Base-by-base conservation (phyloP, 35 echinoderm and acorn worm genomes). In the Apostichopus japonicus region DNA sequence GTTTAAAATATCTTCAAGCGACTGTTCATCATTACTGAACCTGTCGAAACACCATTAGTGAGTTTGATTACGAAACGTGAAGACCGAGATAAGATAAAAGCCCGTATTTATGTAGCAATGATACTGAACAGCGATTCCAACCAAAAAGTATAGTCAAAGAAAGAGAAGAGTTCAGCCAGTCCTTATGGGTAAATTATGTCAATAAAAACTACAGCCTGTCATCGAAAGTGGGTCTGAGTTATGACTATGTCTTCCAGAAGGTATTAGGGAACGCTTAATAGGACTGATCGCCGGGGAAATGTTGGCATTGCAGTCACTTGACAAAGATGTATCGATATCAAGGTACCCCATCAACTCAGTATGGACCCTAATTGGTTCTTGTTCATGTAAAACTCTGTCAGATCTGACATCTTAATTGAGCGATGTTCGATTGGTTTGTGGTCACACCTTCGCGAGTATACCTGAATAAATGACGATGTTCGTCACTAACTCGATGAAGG, bases 11-110 rank as follows among this genome's bases (percentile, higher is more conserved):
- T 61, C 71, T 75, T 75, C 19, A 15, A 75, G 71, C 71, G 71
- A 75, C 71, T 75, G 71, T 75, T 75, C 71, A 75, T 75, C 71
- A 75, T 75, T 75, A 75, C n/a, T 23, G 71, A 75, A 75, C 56
- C 81, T 84, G 81, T 84, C 81, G 81, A 84, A 84, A 84, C 81
- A 84, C 81, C 81, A 84, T 84, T 84, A 84, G 81, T 58, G 56
- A 57, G 81, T 84, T 84, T 84, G 81, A 84, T 84, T 84, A 84
- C 81, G 81, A 84, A 84, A 57, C 56, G 54, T 57, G 81, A 84
- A 84, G 57, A 84, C 81, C 81, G 4, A 23, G 81, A 84, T 84
- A 84, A 84, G 81, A 84, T 84, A 57, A 84, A 84, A 84, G 0
- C 63, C 22, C 55, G 81, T 57, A 84, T 84, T 84, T 84, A 84